A percentile compares a stretch with the other conserved stretches of the same genome.
These are phyloP conservation scores for Paraplagusia blochii DNA, from an alignment of 2,113 vertebrate genomes.

Conservation along the genomic window DNA sequence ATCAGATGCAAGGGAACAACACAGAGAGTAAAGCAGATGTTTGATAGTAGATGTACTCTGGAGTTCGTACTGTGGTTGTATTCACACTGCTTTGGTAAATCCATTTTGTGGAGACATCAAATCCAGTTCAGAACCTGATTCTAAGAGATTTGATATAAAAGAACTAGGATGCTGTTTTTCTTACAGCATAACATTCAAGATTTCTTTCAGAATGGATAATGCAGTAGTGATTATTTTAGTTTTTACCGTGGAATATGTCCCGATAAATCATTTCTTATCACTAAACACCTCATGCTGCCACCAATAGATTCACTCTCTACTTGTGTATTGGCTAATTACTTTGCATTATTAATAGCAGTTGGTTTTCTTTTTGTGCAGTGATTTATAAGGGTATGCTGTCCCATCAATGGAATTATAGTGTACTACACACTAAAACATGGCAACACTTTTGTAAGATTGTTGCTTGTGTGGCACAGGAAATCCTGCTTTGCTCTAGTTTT, in stretches of 20 bases:
- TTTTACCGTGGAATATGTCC: too few species aligned
- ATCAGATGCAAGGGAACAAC: slow-evolving; percentile 3
- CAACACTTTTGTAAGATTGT: too few species aligned
- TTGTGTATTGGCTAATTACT: slow-evolving; percentile 43
- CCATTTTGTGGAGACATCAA: background rate
- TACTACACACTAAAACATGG: slow-evolving; percentile 40
- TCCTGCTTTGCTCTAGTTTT: too few species aligned
- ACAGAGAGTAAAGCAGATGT: background rate
- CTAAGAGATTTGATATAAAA: background rate
- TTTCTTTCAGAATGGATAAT: background rate
- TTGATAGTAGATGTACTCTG: too few species aligned
- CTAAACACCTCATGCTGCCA: slow-evolving; percentile 28
- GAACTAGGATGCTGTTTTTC: background rate
- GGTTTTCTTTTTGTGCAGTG: slow-evolving; percentile 19
- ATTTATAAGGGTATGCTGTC: slow-evolving; percentile 49
- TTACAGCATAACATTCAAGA: slow-evolving; percentile 25
- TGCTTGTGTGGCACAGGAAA: too few species aligned
- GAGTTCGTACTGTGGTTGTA: too few species aligned
- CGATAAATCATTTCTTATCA: slow-evolving; percentile 60
- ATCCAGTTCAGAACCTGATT: background rate
- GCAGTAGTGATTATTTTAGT: slow-evolving; percentile 17
- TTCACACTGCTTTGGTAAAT: slow-evolving; percentile 8
- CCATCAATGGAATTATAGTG: slow-evolving; percentile 26
- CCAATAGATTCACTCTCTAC: slow-evolving; percentile 28
- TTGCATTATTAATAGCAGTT: slow-evolving; percentile 38